Conservation (phyloP, 2,113 vertebrate species). For the Nyctibius bracteatus region DNA sequence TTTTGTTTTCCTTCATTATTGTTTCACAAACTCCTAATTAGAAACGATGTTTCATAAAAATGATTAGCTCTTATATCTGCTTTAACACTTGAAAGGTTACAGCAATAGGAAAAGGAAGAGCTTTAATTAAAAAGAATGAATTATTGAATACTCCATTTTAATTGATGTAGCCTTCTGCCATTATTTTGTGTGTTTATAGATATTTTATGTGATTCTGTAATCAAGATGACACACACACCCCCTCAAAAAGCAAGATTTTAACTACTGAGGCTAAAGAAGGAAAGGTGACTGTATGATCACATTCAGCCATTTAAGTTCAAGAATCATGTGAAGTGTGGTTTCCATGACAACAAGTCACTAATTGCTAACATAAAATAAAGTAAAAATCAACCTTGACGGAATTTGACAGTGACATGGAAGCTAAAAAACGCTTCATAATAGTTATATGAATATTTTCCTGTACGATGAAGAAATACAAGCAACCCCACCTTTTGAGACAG, state of each 20-base stretch:
- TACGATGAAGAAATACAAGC: conserved; percentile 9
- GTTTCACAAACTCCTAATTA: conserved; percentile 67
- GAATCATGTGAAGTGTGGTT: conserved; percentile 75
- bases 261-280: conserved; percentile 32
- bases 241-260: conserved; percentile 19
- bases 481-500: background rate
- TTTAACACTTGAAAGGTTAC: conserved; percentile 78
- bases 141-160: conserved; percentile 74
- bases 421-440: conserved; percentile 25
- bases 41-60: conserved; percentile 65
- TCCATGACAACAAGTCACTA: conserved; percentile 78
- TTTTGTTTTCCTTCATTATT: conserved; percentile 57
- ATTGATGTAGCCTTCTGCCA: conserved; percentile 64
- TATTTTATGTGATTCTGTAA: conserved; percentile 69
- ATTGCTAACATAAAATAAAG: conserved; percentile 75
- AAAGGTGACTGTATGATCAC: conserved; percentile 57
- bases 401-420: conserved; percentile 58
- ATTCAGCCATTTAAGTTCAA: conserved; percentile 76
- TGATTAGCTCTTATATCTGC: conserved; percentile 66
- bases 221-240: conserved; percentile 49
- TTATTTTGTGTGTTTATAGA: conserved; percentile 75
- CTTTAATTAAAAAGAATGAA: conserved; percentile 80
- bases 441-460: conserved; percentile 45
- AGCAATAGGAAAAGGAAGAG: conserved; percentile 55
- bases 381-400: conserved; percentile 70